These are phyloP conservation scores for Bombus cullumanus DNA, from an alignment of 1,140 invertebrate species.

Conservation along the genomic window DNA sequence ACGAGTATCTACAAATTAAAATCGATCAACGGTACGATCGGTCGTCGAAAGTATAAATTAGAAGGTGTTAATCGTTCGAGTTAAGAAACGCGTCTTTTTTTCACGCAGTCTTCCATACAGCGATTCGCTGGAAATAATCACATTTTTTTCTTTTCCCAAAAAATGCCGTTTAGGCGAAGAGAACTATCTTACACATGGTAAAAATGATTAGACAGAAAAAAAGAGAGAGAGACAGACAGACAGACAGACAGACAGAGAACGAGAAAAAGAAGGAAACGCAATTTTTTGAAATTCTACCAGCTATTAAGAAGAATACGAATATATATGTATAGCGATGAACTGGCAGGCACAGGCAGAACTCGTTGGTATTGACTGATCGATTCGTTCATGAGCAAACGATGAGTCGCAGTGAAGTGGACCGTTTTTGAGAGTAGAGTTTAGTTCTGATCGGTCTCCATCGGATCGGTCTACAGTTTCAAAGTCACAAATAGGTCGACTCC, in stretches of 20 bases:
- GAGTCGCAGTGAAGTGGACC: constrained; percentile 75
- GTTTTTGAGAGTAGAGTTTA: constrained; percentile 70
- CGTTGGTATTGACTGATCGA: constrained; percentile 70
- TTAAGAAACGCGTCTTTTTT: background rate
- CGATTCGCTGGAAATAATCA: background rate
- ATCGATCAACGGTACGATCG: background rate
- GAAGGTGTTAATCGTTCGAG: background rate
- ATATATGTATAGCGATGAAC: constrained; percentile 70
- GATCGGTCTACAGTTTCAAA: constrained; percentile 77
- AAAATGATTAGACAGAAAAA: background rate
- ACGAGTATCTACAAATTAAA: background rate
- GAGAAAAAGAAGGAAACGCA: background rate
- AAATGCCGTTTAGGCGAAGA: background rate
- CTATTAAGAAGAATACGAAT: constrained; percentile 63
- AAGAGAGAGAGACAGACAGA: background rate
- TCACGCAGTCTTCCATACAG: background rate
- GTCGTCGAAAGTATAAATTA: background rate
- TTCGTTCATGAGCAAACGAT: constrained; percentile 71
- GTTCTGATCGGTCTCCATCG: constrained; percentile 71
- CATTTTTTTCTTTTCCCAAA: background rate
- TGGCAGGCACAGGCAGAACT: constrained; percentile 73
- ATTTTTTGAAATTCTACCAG: constrained; percentile 35
- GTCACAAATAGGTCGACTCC: constrained; percentile 82
- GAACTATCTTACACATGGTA: background rate
- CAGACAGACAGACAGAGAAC: background rate